Evolutionary conservation across 2,797 vertebrate genomes (phyloP).

Genomic region (Anguilla pacifica): DNA sequence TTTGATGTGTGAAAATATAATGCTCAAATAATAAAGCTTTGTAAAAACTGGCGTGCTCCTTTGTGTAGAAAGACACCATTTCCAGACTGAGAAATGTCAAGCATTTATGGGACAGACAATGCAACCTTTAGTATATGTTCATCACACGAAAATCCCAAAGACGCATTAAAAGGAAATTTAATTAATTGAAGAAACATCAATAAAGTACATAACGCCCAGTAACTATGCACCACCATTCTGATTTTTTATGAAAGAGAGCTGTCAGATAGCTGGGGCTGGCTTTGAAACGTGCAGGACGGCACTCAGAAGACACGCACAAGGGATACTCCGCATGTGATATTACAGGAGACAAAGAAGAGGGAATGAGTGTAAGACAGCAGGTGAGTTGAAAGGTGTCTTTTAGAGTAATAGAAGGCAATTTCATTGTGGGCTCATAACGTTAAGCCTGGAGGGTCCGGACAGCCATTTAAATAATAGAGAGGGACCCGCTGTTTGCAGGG

Average conservation of each 20-base stretch:
- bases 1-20: neutral
- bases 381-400: conserved; percentile 51
- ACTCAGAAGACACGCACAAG: neutral
- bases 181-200: neutral
- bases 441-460: conserved; percentile 38
- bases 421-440: neutral
- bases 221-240: neutral
- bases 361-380: neutral
- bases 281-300: neutral
- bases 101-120: neutral
- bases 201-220: neutral
- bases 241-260: neutral
- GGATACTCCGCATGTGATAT: neutral
- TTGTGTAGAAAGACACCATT: neutral
- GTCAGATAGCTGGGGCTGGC: neutral
- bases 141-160: neutral
- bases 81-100: neutral
- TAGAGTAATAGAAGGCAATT: neutral
- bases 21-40: neutral
- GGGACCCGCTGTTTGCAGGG: conserved; percentile 40
- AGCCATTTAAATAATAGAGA: conserved; percentile 64
- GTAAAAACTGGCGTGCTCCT: neutral
- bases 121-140: neutral
- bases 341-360: neutral
- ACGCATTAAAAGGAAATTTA: neutral